Evolutionary conservation across 2,888 invertebrate genomes (phyloP), one percentile per base, ranked within the genome.

Genomic region (Orchestes rusci): DNA sequence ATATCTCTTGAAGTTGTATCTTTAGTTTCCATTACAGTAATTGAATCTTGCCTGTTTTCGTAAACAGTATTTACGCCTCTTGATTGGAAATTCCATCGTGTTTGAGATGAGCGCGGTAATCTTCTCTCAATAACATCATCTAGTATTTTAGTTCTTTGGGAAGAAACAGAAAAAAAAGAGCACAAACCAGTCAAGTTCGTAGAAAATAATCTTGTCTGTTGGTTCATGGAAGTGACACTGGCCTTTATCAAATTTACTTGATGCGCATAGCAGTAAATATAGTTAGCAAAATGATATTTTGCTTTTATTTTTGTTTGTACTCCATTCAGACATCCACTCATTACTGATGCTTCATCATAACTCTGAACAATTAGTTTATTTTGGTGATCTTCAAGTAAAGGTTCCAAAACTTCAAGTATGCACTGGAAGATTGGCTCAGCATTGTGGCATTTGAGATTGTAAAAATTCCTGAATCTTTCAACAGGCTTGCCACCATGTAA

Each of bases 391-490:
- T 31, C 47, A n/a, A 43, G 29, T 28, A 47, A 27, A 8, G 43
- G 43, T 15, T 43, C 40, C 5, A 47, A 34, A 31, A 39, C 39
- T 18, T 39, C 34, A 4, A 43, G 17, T 18, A 43, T 39, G 18
- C 35, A 23, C 3, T 29, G 16, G 16, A 43, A 39, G 7, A 47
- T 28, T 16, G 43, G n/a, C n/a, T 43, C 43, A 2, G 39, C 47
- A 35, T 47, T 39, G 30, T 35, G 38, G 2, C 36, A 39, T 29
- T 43, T 39, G 1, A 43, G 47, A 30, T 39, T 33, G 7, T 56
- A 44, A 49, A 54, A 53, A 28, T 47, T 49, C 59, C 58, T 58
- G 46, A 62, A 62, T 28, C 53, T 48, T 45, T 58, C 48, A 3
- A 52, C 45, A 10, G 43, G 45, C 2, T 55, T 55, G 29, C 48